A percentile compares a stretch with the other conserved stretches of the same genome.
Conservation (phyloP, 1,140 invertebrate species). For the Mylabris phalerata region DNA sequence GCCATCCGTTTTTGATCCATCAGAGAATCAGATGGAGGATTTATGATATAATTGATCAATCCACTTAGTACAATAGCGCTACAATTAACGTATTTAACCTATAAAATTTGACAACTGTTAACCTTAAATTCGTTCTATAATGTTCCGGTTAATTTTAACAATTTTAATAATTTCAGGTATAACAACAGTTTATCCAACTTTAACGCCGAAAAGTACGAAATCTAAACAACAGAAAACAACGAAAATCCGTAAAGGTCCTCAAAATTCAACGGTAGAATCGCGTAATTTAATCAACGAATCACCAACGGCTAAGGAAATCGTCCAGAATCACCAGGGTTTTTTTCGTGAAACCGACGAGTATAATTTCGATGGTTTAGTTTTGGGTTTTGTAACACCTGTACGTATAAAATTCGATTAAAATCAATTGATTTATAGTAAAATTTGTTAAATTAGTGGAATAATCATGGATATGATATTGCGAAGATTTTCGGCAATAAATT, state of each 20-base stretch:
- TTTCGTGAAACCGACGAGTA: constrained; percentile 58
- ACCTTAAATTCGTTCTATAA: no score
- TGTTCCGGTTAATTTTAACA: no score
- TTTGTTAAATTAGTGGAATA: constrained; percentile 78
- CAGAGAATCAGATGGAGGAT: no score
- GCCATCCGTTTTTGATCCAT: no score
- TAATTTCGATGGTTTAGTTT: constrained; percentile 61
- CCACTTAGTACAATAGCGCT: no score
- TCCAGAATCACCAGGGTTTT: constrained; percentile 67
- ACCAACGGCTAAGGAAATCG: constrained; percentile 61
- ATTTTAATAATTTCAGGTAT: no score
- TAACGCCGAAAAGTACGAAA: constrained; percentile 1
- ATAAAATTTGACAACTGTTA: no score
- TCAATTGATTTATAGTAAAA: constrained; percentile 4
- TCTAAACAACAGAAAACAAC: constrained; percentile 3
- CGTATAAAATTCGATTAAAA: constrained; percentile 36
- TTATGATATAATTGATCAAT: no score
- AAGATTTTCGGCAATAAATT: constrained; percentile 88
- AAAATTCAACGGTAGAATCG: constrained; percentile 60
- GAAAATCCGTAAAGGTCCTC: constrained; percentile 46
- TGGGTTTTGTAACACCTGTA: constrained; percentile 90
- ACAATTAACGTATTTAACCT: no score
- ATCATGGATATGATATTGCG: constrained; percentile 86
- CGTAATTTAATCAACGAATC: constrained; percentile 60
- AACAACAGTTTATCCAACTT: not conserved